Evolutionary conservation across 2,113 vertebrate genomes (phyloP), one percentile per base, ranked within the genome.

Genomic region (Tragelaphus buxtoni): DNA sequence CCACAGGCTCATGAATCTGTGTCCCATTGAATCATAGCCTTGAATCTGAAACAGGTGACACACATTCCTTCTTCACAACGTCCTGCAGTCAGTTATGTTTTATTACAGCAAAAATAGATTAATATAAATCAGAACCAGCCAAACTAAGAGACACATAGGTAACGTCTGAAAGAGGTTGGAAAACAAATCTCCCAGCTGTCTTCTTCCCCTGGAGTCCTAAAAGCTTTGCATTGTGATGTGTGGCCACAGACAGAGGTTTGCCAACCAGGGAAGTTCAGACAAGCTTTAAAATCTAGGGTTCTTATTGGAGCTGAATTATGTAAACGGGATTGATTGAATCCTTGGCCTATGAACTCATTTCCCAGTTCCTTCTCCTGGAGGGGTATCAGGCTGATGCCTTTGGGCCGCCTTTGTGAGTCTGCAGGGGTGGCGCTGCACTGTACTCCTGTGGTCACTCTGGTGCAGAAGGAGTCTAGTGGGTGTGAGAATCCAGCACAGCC

Each of bases 381-480:
- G 60, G 74, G 32, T 26, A 42, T 80, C 49, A 69, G 88, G 39
- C 17, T 45, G 9, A 17, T 55, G n/a, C 12, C 72, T n/a, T 39
- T n/a, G 93, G 17, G 32, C 10, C 45, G 22, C 47, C 32, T 90
- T 58, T 55, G 84, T 47, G 81, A 42, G n/a, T 8, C 14, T 63
- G 79, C 47, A 14, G 20, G 8, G 0, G 0, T 22, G 53, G 22
- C 1, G 26, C 55, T 10, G 28, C 22, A 9, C 17, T 35, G 5
- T 0, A 0, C 26, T 3, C 81, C 45, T 20, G 1, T 8, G 7
- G 20, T 35, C 69, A 17, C 35, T 12, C 26, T 80, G 5, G 0
- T 17, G 4, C 42, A 47, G 42, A 9, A n/a, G 47, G n/a, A 14
- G 16, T 6, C 58, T 11, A 4, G 7, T 4, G 45, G 61, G 5